These are phyloP conservation scores for Barbus barbus DNA, from an alignment of 2,113 vertebrate species.

Conservation along the genomic window DNA sequence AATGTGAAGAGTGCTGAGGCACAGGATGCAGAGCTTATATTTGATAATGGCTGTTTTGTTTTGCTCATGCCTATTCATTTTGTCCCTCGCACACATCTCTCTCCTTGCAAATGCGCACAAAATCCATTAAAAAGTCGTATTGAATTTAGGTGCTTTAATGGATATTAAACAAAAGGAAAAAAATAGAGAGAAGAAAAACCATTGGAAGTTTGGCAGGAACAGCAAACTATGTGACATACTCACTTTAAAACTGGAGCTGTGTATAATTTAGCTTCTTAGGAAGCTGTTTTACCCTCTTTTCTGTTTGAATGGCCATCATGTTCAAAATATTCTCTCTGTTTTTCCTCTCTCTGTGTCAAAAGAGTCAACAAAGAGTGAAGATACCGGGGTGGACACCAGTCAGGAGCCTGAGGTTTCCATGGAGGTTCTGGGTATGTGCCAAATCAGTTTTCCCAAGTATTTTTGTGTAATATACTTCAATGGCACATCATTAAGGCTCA, in stretches of 20 bases:
- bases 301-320: background rate
- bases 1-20: slow-evolving; percentile 22
- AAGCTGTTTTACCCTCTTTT: slow-evolving; percentile 8
- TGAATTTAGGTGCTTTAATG: slow-evolving; percentile 6
- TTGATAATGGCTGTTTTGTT: slow-evolving; percentile 37
- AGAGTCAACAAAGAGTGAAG: slow-evolving; percentile 31
- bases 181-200: background rate
- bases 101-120: slow-evolving; percentile 7
- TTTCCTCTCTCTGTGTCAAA: background rate
- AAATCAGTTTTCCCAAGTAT: background rate
- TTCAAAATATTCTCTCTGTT: background rate
- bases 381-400: background rate
- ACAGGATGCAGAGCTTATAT: slow-evolving; percentile 16
- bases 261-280: background rate
- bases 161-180: slow-evolving; percentile 26
- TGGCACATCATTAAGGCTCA: background rate
- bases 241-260: background rate
- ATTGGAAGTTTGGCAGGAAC: background rate
- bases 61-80: slow-evolving; percentile 49
- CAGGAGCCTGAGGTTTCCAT: slow-evolving; percentile 16
- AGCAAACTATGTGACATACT: background rate
- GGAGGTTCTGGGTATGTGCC: slow-evolving; percentile 39
- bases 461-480: background rate
- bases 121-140: slow-evolving; percentile 22
- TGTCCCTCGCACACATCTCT: slow-evolving; percentile 29